Base-by-base conservation (phyloP, 2,113 vertebrate genomes). In the Scatophagus argus region DNA sequence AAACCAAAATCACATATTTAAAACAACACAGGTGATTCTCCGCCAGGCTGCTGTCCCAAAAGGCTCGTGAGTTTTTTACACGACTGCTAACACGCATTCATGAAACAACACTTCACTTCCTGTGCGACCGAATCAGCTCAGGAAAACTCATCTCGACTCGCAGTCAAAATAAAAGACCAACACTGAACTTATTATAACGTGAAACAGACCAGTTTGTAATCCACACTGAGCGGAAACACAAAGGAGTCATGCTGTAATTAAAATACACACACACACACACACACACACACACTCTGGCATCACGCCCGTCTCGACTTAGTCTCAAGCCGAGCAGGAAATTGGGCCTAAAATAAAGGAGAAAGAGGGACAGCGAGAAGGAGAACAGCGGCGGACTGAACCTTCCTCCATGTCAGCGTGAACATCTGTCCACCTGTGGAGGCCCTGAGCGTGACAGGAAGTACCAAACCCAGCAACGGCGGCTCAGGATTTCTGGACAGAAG, bases 341-440 rank as follows among this genome's bases (percentile, higher is more conserved):
- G 27, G 72, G 64, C 74, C 77, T 70, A 49, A 82, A 80, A 71
- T 76, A 69, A 68, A 81, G 84, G 78, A 75, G 79, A 86, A 77
- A 58, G 44, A 44, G 49, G 32, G 47, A 44, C 11, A 4, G 29
- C 25, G 19, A 32, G 34, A 38, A 19, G 41, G 60, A 27, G 27
- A 32, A 3, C 31, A 16, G 41, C 63, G 52, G 52, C 58, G 2
- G 31, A 49, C 70, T 72, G 52, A 77, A 64, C 14, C 41, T 21
- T 49, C 58, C 65, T 56, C 59, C 72, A 27, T 25, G 38, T 72
- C 21, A 21, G 13, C 2, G 16, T 52, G 41, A 67, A 46, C 16
- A 14, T 27, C 21, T 47, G 36, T 25, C 62, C 38, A 19, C 43
- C 56, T 60, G 43, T 46, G 49, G 43, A 63, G 69, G 66, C 38